phyloP scores from a whole-genome alignment of 2,797 vertebrate genomes.

The Parambassis ranga region DNA sequence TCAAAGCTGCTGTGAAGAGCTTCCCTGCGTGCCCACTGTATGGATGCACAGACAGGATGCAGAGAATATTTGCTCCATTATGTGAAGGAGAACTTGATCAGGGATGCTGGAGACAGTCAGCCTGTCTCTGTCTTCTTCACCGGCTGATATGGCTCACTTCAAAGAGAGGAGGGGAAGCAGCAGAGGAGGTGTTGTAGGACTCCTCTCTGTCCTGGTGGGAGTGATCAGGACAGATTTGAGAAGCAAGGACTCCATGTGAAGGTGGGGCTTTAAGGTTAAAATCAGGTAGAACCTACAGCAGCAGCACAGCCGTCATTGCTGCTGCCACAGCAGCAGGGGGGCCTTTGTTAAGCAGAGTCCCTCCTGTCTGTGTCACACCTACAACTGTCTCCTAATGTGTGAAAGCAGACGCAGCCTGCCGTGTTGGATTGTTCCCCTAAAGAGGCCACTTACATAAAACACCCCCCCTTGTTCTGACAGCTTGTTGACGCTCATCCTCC shows the following conservation, averaged over 20 bases:
- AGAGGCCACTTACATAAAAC: conserved; percentile 7
- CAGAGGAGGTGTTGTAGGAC: conserved; percentile 61
- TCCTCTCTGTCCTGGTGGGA: conserved; percentile 29
- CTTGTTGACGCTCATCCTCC: conserved; percentile 40
- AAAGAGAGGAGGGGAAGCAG: conserved; percentile 60
- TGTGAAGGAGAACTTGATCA: conserved; percentile 29
- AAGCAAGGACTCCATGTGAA: not conserved
- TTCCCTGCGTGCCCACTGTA: not conserved
- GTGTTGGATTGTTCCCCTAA: conserved; percentile 6
- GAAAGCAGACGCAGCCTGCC: conserved; percentile 45
- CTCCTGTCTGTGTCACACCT: conserved; percentile 54
- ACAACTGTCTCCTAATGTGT: conserved; percentile 56
- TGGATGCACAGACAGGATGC: not conserved
- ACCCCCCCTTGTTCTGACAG: not conserved
- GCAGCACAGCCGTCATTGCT: too few relatives aligned
- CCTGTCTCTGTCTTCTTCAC: conserved; percentile 35
- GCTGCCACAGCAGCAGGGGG: not conserved
- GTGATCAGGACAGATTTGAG: not conserved
- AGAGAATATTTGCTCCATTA: conserved; percentile 18
- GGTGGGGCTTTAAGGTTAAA: not conserved
- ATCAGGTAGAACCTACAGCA: not conserved
- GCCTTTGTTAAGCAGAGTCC: conserved; percentile 51
- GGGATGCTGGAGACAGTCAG: conserved; percentile 60
- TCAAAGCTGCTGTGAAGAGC: conserved; percentile 27
- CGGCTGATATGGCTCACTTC: conserved; percentile 59